Conservation (phyloP, 2,113 vertebrate species). For the Lophius piscatorius region DNA sequence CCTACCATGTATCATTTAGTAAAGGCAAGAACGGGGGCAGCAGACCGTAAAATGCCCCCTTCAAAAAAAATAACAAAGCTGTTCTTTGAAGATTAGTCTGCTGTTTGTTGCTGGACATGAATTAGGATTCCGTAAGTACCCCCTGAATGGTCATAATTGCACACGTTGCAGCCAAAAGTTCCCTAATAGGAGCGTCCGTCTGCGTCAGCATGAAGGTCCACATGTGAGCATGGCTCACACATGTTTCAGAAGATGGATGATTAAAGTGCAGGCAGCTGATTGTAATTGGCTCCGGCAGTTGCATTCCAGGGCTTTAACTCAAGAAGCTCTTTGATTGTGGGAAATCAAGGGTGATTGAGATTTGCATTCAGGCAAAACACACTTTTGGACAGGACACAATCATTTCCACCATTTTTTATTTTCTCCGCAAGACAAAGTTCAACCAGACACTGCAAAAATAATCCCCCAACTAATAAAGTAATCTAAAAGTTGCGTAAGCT, state of each 20-base stretch:
- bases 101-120: slow-evolving; percentile 25
- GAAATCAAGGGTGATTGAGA: slow-evolving; percentile 50
- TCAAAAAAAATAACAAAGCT: slow-evolving; percentile 36
- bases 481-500: too few species aligned
- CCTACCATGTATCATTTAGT: slow-evolving; percentile 18
- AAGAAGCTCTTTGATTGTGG: slow-evolving; percentile 56
- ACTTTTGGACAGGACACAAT: slow-evolving; percentile 1
- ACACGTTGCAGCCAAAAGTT: slow-evolving; percentile 4
- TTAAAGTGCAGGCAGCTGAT: slow-evolving; percentile 34
- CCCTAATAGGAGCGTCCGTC: neutral
- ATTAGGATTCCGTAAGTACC: slow-evolving; percentile 1
- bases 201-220: neutral
- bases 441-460: neutral
- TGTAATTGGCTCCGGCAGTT: slow-evolving; percentile 45
- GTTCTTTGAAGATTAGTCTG: slow-evolving; percentile 62
- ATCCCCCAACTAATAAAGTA: too few species aligned
- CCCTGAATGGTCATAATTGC: slow-evolving; percentile 13
- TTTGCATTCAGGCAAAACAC: slow-evolving; percentile 14
- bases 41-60: slow-evolving; percentile 33
- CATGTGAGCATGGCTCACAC: neutral
- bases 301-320: slow-evolving; percentile 30
- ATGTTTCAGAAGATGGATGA: slow-evolving; percentile 3
- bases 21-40: slow-evolving; percentile 47
- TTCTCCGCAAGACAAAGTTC: slow-evolving; percentile 1
- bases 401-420: too few species aligned